Evolutionary conservation across 2,113 vertebrate genomes (phyloP).

Genomic region (Lepidothrix coronata): DNA sequence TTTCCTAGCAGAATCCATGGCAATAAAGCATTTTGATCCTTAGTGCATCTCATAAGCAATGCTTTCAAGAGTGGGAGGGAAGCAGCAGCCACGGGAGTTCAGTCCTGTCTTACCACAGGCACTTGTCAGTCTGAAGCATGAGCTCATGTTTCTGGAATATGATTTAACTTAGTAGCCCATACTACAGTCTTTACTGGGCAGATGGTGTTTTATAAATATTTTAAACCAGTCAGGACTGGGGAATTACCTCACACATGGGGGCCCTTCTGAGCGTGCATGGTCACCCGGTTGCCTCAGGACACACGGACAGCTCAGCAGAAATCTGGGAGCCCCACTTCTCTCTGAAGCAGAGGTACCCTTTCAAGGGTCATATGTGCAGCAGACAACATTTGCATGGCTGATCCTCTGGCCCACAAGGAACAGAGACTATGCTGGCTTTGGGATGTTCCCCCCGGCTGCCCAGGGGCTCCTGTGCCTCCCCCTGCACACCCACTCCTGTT

Average conservation of each 20-base stretch:
- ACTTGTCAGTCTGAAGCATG: not conserved
- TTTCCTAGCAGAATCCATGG: not conserved
- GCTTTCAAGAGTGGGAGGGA: not conserved
- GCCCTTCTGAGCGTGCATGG: not conserved
- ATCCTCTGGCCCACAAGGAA: not conserved
- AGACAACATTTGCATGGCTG: fast-evolving
- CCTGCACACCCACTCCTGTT: not conserved
- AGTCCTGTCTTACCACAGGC: not conserved
- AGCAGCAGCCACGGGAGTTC: not conserved
- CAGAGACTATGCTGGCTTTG: fast-evolving
- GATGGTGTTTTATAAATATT: not conserved
- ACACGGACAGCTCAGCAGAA: not conserved
- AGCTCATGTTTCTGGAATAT: not conserved
- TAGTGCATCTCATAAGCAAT: fast-evolving
- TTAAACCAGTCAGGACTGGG: not conserved
- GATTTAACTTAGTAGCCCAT: not conserved
- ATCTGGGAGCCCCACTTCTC: not conserved
- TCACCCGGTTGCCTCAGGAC: not conserved
- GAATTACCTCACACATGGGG: not conserved
- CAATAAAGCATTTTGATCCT: not conserved
- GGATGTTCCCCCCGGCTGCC: not conserved
- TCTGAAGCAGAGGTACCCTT: not conserved
- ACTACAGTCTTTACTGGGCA: not conserved
- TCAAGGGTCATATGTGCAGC: fast-evolving
- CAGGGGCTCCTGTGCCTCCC: not conserved